Percentiles rank a stretch among this genome's conserved stretches.
These are phyloP conservation scores for Torymus tubicola DNA, from an alignment of 2,888 invertebrate genomes.

Conservation along the genomic window DNA sequence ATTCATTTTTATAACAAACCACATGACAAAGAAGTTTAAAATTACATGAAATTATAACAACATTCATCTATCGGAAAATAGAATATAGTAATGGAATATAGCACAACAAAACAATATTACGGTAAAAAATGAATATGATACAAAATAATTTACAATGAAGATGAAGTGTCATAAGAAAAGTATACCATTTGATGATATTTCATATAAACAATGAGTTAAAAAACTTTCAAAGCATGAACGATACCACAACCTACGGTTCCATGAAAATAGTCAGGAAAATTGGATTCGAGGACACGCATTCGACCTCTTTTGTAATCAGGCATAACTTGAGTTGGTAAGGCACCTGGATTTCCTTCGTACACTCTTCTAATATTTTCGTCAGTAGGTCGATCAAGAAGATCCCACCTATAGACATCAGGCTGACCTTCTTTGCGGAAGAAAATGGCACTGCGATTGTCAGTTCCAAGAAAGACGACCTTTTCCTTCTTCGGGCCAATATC, in stretches of 20 bases:
- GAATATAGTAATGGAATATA: no score
- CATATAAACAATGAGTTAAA: no score
- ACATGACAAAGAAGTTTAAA: no score
- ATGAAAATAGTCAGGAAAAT: constrained; percentile 81
- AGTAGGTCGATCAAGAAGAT: constrained; percentile 76
- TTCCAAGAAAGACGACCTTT: constrained; percentile 80
- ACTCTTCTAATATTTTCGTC: constrained; percentile 78
- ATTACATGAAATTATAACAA: no score
- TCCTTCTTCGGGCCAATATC: constrained; percentile 80
- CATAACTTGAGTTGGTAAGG: constrained; percentile 80
- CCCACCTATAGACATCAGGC: constrained; percentile 80
- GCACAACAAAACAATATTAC: no score
- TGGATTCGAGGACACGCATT: constrained; percentile 81
- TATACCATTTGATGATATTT: no score
- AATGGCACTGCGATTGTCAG: constrained; percentile 80
- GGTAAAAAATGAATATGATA: no score
- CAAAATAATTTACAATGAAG: no score
- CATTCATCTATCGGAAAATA: no score
- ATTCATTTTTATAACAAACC: no score
- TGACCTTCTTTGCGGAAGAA: constrained; percentile 81
- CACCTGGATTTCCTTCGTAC: constrained; percentile 77
- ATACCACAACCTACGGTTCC: constrained; percentile 81
- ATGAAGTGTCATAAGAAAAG: no score
- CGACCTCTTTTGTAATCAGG: constrained; percentile 79
- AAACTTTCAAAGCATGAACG: constrained; percentile 77